Conservation (phyloP, 2,888 invertebrate genomes). For the Yponomeuta evonymella region DNA sequence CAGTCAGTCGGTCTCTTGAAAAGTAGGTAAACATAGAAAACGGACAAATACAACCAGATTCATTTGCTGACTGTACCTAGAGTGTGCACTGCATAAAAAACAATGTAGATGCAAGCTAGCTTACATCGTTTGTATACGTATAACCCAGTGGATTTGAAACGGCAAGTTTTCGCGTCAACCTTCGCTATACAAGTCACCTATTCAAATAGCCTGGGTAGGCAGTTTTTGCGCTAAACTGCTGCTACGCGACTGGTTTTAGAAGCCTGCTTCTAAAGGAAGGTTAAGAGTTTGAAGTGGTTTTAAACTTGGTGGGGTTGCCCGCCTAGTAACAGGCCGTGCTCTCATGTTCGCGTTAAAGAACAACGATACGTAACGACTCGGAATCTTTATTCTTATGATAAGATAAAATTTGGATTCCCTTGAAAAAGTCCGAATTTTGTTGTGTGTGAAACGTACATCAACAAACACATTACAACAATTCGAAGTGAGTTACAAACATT, state of each 20-base stretch:
- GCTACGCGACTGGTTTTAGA: not conserved
- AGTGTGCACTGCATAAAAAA: slow-evolving; percentile 37
- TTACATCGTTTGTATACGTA: slow-evolving; percentile 21
- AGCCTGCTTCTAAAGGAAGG: not conserved
- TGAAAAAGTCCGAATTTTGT: too few relatives aligned
- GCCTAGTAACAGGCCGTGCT: slow-evolving; percentile 38
- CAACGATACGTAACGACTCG: not conserved
- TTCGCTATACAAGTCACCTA: slow-evolving; percentile 24
- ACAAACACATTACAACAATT: too few relatives aligned
- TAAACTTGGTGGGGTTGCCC: slow-evolving; percentile 25
- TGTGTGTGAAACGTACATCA: too few relatives aligned
- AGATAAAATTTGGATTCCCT: too few relatives aligned
- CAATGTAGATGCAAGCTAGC: slow-evolving; percentile 24
- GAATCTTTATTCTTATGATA: not conserved
- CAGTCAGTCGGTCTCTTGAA: not conserved
- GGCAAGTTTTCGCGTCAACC: slow-evolving; percentile 21
- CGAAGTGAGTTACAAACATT: too few relatives aligned
- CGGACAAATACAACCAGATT: slow-evolving; percentile 41
- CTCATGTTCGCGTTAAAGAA: not conserved
- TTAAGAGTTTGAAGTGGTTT: slow-evolving; percentile 2
- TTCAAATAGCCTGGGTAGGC: slow-evolving; percentile 29
- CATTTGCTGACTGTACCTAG: slow-evolving; percentile 46
- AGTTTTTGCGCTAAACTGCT: slow-evolving; percentile 18
- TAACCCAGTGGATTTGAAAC: slow-evolving; percentile 20
- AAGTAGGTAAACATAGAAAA: slow-evolving; percentile 16